Evolutionary conservation across 2,888 invertebrate genomes (phyloP), one percentile per base, ranked within the genome.

Genomic region (Melanostoma mellinum): DNA sequence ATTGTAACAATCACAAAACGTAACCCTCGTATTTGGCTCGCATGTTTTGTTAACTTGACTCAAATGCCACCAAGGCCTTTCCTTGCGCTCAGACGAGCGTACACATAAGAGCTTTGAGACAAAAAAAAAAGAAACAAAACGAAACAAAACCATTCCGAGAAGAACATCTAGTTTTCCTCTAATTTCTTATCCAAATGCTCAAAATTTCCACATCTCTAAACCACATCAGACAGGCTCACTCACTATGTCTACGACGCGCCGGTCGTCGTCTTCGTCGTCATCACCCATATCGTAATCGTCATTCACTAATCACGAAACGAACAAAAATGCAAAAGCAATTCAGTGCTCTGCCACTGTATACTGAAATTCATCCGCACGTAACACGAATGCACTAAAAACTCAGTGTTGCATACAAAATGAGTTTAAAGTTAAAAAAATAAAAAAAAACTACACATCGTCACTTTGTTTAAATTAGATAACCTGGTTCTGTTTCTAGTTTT

Each of bases 401-500:
- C 84, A 79, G 40, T 38, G 67, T 84, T 79, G 84, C 84, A 84
- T 84, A 79, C 79, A 50, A 71, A 75, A 79, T 72, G 46, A 75
- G 71, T 52, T 4, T 38, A 32, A 46, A 56, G 38, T 4, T 32
- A n/a, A 44, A 42, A 60, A 40, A 55, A 38, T 65, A 50, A 20
- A 55, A 20, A 48, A 10, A 61, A 36, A 73, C 50, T 46, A 56
- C 69, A 73, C 60, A 68, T 69, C 74, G 79, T 75, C 74, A 72
- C 60, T 75, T 75, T 84, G 84, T 79, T 74, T 84, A 79, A 84
- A 84, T 84, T 84, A 84, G 84, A 84, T 84, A 84, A 84, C 84
- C 84, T 74, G 79, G 78, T 84, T 84, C 84, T 75, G 65, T 84
- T 84, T 48, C 82, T 68, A 84, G 73, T 78, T 84, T 73, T 78